These are phyloP conservation scores for Danionella cerebrum DNA, from an alignment of 2,113 vertebrate genomes.

Conservation along the genomic window DNA sequence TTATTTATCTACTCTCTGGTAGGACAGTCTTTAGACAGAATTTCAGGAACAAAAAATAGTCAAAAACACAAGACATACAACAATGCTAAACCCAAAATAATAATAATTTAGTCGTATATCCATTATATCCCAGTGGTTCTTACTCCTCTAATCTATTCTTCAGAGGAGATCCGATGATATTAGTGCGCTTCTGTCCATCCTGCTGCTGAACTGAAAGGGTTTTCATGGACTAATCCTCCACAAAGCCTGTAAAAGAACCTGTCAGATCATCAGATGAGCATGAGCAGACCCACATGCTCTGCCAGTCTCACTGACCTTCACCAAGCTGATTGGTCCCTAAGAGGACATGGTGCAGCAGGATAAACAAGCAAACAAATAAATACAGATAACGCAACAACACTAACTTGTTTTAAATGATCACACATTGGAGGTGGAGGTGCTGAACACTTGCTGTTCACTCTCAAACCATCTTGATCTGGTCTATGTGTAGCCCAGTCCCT, in stretches of 20 bases:
- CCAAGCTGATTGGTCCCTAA: constrained; percentile 49
- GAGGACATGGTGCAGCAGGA: constrained; percentile 29
- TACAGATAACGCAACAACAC: not conserved
- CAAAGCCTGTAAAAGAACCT: constrained; percentile 76
- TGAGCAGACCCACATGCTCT: constrained; percentile 32
- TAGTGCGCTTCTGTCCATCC: constrained; percentile 53
- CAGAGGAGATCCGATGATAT: constrained; percentile 67
- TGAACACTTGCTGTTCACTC: no score
- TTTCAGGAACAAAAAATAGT: no score
- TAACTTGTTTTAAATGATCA: no score
- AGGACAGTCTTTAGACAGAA: no score
- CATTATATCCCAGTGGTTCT: not conserved
- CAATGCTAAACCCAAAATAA: no score
- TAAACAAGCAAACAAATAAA: not conserved
- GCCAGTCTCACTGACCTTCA: constrained; percentile 14
- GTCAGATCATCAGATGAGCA: constrained; percentile 64
- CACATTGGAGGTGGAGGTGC: no score
- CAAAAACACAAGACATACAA: no score
- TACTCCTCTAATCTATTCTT: constrained; percentile 44
- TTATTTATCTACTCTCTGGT: no score
- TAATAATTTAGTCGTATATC: no score
- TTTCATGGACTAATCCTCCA: constrained; percentile 70
- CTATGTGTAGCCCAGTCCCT: no score
- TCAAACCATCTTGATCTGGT: no score
- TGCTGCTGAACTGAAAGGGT: constrained; percentile 55